phyloP scores from a whole-genome alignment of 2,888 invertebrate genomes.

The Sesia bembeciformis region DNA sequence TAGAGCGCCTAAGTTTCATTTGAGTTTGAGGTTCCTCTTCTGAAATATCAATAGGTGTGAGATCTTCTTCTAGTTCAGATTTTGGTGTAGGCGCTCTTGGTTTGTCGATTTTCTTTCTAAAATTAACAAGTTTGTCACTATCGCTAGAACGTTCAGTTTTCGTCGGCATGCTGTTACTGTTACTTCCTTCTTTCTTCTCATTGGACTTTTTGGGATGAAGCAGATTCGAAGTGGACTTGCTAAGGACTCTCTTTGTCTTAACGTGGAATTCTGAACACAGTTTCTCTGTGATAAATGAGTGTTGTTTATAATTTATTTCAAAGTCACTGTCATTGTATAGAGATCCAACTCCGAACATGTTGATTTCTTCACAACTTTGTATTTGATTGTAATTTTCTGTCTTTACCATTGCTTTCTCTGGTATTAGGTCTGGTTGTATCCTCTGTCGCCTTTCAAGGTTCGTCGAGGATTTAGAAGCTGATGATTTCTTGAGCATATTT shows the following conservation, averaged over 20 bases:
- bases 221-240: conserved; percentile 77
- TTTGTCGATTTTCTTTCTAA: conserved; percentile 65
- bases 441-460: conserved; percentile 66
- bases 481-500: conserved; percentile 65
- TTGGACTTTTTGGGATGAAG: conserved; percentile 74
- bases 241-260: conserved; percentile 78
- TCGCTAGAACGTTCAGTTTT: conserved; percentile 57
- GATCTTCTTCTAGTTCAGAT: conserved; percentile 55
- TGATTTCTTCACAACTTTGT: conserved; percentile 70
- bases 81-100: conserved; percentile 66
- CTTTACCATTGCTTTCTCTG: conserved; percentile 64
- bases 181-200: conserved; percentile 63
- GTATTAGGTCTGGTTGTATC: conserved; percentile 69
- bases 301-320: conserved; percentile 70
- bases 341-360: conserved; percentile 71
- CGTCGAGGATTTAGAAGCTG: conserved; percentile 59
- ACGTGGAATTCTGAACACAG: conserved; percentile 82
- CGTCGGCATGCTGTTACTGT: conserved; percentile 68
- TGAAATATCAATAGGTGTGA: conserved; percentile 49
- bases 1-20: conserved; percentile 68
- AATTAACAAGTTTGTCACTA: conserved; percentile 51
- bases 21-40: conserved; percentile 56
- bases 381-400: conserved; percentile 69
- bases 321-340: conserved; percentile 73
- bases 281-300: conserved; percentile 80